phyloP scores from a whole-genome alignment of 2,113 vertebrate species.

The Cettia cetti region DNA sequence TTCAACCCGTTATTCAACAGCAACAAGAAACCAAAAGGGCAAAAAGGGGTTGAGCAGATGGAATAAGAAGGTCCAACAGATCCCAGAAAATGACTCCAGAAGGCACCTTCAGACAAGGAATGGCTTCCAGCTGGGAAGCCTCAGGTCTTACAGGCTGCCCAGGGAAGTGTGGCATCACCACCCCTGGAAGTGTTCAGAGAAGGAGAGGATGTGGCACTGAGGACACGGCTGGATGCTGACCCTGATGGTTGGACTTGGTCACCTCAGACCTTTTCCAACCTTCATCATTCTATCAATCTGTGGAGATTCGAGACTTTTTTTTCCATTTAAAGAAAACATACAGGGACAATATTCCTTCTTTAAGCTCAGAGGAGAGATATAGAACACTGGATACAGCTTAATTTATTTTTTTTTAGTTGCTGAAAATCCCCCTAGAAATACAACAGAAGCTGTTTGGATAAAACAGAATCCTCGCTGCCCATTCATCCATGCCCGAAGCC shows the following conservation, averaged over 20 bases:
- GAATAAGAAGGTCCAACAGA: background rate
- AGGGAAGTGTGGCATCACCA: background rate
- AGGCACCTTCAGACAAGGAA: background rate
- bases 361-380: background rate
- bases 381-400: background rate
- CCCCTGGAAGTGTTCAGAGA: background rate
- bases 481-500: background rate
- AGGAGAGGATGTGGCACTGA: background rate
- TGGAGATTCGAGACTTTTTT: background rate
- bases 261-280: background rate
- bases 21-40: background rate
- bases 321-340: background rate
- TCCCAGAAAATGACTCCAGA: background rate
- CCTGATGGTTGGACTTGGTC: background rate
- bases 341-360: background rate
- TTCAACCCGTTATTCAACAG: rapidly evolving
- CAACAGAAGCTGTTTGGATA: background rate
- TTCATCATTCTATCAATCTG: rapidly evolving
- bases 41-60: background rate
- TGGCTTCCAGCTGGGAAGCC: background rate
- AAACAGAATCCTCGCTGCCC: background rate
- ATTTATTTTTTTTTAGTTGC: background rate
- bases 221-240: rapidly evolving
- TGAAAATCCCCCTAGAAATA: background rate
- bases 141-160: background rate